Evolutionary conservation across 2,888 invertebrate genomes (phyloP).

Genomic region (Scaptomyza polygonia): DNA sequence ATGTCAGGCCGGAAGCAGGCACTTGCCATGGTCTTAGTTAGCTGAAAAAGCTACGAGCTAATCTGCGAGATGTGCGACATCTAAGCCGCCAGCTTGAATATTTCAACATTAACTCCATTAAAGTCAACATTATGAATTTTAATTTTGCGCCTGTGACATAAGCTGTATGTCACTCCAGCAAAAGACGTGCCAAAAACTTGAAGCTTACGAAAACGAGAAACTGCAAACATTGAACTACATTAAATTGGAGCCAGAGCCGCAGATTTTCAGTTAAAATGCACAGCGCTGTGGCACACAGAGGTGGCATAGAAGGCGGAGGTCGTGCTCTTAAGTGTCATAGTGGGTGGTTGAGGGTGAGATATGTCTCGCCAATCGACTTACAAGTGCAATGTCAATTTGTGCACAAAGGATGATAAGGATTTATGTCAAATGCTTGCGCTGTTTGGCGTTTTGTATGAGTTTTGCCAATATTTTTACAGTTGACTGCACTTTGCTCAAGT

Average conservation of each 20-base stretch:
- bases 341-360: constrained; percentile 3
- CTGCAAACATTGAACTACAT: constrained; percentile 13
- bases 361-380: constrained; percentile 72
- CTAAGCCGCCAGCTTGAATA: constrained; percentile 65
- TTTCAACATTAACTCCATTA: constrained; percentile 64
- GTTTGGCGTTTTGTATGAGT: constrained; percentile 64
- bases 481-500: constrained; percentile 59
- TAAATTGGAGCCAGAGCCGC: constrained; percentile 16
- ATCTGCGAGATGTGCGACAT: constrained; percentile 61
- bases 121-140: constrained; percentile 74
- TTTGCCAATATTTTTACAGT: constrained; percentile 71
- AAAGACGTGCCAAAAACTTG: constrained; percentile 28
- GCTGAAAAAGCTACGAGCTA: constrained; percentile 43
- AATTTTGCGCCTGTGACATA: constrained; percentile 51
- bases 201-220: constrained; percentile 1
- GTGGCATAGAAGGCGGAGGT: background rate
- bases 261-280: constrained; percentile 22
- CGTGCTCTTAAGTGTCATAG: constrained; percentile 30
- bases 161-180: constrained; percentile 26
- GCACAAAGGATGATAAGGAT: constrained; percentile 79
- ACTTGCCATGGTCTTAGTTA: constrained; percentile 43
- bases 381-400: constrained; percentile 79
- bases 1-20: constrained; percentile 32
- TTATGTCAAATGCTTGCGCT: constrained; percentile 73
- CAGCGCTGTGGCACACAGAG: background rate